These are phyloP conservation scores for Chrysochloris asiatica DNA, from an alignment of 2,113 vertebrate genomes.

Conservation along the genomic window DNA sequence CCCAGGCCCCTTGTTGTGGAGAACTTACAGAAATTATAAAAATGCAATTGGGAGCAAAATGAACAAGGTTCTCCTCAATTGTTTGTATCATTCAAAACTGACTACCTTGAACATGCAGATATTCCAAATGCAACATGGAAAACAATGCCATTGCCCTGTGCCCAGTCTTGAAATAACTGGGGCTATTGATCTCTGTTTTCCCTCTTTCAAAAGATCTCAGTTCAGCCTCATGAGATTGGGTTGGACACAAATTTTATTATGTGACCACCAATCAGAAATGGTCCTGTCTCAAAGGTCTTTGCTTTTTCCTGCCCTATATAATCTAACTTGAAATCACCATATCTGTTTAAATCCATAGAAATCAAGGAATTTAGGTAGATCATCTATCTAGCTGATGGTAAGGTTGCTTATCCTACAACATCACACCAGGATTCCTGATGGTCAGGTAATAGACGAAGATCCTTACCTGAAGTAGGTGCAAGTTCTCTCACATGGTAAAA, in stretches of 20 bases:
- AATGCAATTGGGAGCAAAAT: background rate
- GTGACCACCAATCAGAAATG: background rate
- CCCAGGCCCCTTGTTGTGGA: background rate
- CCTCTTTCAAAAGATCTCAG: background rate
- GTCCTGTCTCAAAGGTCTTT: background rate
- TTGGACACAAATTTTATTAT: background rate
- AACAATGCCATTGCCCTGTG: background rate
- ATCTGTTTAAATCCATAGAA: no score
- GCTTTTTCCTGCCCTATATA: background rate
- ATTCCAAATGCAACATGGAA: background rate
- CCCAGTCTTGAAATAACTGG: background rate
- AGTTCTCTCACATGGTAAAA: background rate
- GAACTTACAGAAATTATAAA: background rate
- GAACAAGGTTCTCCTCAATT: background rate
- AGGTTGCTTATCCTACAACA: background rate
- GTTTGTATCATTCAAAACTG: slow-evolving; percentile 29
- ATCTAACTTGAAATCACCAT: background rate
- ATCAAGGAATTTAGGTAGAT: background rate
- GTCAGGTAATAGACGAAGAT: no score
- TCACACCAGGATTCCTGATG: background rate
- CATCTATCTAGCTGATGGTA: background rate
- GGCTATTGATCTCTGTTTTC: background rate
- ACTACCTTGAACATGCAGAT: background rate
- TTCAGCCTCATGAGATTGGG: background rate
- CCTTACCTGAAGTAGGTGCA: background rate